Evolutionary conservation across 2,888 invertebrate species (phyloP).

Genomic region (Agrilus cyanescens): DNA sequence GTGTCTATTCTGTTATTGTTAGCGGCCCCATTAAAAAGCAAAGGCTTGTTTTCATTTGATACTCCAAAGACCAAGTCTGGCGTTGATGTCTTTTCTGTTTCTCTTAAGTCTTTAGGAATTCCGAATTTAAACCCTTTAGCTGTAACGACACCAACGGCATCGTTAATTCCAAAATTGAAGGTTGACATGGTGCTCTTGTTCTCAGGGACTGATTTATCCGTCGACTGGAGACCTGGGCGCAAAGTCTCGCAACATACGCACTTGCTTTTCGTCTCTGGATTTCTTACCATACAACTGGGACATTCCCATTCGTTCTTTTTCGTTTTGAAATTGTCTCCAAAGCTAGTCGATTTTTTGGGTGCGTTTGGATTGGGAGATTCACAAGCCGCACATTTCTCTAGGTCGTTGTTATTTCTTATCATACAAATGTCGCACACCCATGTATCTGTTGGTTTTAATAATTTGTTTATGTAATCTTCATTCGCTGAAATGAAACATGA

Average conservation of each 20-base stretch:
- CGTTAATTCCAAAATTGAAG: slow-evolving; percentile 7
- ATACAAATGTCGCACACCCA: slow-evolving; percentile 51
- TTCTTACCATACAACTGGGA: slow-evolving; percentile 47
- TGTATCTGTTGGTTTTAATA: slow-evolving; percentile 36
- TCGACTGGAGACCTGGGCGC: background rate
- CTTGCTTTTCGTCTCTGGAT: slow-evolving; percentile 35
- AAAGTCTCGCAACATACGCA: slow-evolving; percentile 48
- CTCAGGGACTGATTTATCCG: background rate
- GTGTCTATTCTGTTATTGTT: too few species aligned
- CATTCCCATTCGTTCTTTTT: slow-evolving; percentile 44
- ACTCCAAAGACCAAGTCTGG: too few species aligned
- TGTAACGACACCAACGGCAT: background rate
- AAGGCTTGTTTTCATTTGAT: too few species aligned
- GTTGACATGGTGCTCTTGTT: slow-evolving; percentile 1
- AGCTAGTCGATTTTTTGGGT: slow-evolving; percentile 12
- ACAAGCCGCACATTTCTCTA: slow-evolving; percentile 42
- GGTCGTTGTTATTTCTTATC: slow-evolving; percentile 40
- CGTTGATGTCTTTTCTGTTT: too few species aligned
- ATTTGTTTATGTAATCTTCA: slow-evolving; percentile 30
- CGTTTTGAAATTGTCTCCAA: slow-evolving; percentile 39
- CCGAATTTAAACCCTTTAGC: background rate
- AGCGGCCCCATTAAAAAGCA: too few species aligned
- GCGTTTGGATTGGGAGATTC: slow-evolving; percentile 34
- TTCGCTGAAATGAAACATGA: slow-evolving; percentile 4
- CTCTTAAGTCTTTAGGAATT: too few species aligned